Evolutionary conservation across 2,888 invertebrate species (phyloP), one percentile per base, ranked within the genome.

Genomic region (Drosophila seclusa): DNA sequence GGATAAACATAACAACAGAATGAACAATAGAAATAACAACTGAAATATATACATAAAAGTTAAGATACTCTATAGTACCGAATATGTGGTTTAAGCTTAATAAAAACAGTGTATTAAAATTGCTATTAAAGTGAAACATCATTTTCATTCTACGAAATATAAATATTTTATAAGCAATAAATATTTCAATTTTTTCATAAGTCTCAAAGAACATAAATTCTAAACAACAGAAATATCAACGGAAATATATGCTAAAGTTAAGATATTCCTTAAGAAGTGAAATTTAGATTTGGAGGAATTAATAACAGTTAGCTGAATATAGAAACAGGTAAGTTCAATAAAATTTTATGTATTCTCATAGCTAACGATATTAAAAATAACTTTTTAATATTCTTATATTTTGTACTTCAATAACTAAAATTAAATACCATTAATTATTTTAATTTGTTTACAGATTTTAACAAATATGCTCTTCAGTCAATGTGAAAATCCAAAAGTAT

Each of bases 1-100:
- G 70, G 67, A 66, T 73, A 73, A 76, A 71, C 69, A 71, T 67
- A 64, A 68, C 62, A 71, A n/a, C n/a, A n/a, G n/a, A n/a, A n/a
- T 34, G 76, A 67, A 65, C 61, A 62, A 64, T 32, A 52, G 10
- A 24, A 42, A 31, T 3, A 18, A 11, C 53, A 42, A 21, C 8
- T 7, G 6, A 16, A 18, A 48, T 31, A 38, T 36, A 4, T 18
- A 1, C 6, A 34, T 42, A 18, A 27, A 32, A 52, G 0, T 6
- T 2, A 40, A 24, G 1, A 62, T 76, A 59, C 77, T 6, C 72
- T 75, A n/a, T 40, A n/a, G 16, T 27, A 31, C 2, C 21, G 4
- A 7, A 45, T 24, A 45, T 45, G 13, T 45, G 7, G 7, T 4
- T 45, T 45, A 16, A 21, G 13, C 21, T 21, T 4, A 45, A 24